These are phyloP conservation scores for Drosophila affinis DNA, from an alignment of 2,888 invertebrate species.

Conservation along the genomic window DNA sequence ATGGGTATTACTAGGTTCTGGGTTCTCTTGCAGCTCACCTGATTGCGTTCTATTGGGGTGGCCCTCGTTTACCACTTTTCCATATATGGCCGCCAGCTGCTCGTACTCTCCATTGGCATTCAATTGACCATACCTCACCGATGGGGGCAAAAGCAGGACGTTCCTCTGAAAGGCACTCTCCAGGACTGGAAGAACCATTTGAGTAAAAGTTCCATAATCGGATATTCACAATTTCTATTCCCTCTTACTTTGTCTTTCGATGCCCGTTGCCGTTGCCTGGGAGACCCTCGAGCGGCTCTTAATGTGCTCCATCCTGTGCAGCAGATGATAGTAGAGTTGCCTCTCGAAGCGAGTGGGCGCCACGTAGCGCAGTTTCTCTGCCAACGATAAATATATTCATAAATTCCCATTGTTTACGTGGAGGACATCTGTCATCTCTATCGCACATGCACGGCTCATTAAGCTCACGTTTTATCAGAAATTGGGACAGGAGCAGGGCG, in stretches of 20 bases:
- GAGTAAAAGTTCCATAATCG: background rate
- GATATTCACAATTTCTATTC: background rate
- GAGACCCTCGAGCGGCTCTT: slow-evolving; percentile 1
- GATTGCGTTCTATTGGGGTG: slow-evolving; percentile 68
- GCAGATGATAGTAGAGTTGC: slow-evolving; percentile 70
- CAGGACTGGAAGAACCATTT: slow-evolving; percentile 58
- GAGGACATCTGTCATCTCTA: slow-evolving; percentile 50
- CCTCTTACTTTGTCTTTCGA: slow-evolving; percentile 52
- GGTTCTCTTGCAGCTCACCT: slow-evolving; percentile 32
- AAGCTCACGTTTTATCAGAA: slow-evolving; percentile 80
- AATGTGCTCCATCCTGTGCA: slow-evolving; percentile 63
- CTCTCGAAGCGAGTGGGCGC: slow-evolving; percentile 74
- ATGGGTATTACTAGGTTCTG: background rate
- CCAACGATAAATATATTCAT: slow-evolving; percentile 23
- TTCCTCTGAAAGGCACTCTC: slow-evolving; percentile 71
- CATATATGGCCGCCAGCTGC: slow-evolving; percentile 63
- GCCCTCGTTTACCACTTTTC: slow-evolving; percentile 58
- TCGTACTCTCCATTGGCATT: slow-evolving; percentile 74
- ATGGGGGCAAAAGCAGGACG: slow-evolving; percentile 62
- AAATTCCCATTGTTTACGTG: background rate
- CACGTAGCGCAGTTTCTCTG: slow-evolving; percentile 76
- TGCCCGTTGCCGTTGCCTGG: background rate
- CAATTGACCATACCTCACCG: slow-evolving; percentile 64
- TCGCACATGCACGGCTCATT: slow-evolving; percentile 57
- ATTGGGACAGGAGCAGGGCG: slow-evolving; percentile 69